Evolutionary conservation across 35 echinoderm and acorn worm genomes (phyloP), one percentile per base, ranked within the genome.

Genomic region (Stichopus chloronotus): DNA sequence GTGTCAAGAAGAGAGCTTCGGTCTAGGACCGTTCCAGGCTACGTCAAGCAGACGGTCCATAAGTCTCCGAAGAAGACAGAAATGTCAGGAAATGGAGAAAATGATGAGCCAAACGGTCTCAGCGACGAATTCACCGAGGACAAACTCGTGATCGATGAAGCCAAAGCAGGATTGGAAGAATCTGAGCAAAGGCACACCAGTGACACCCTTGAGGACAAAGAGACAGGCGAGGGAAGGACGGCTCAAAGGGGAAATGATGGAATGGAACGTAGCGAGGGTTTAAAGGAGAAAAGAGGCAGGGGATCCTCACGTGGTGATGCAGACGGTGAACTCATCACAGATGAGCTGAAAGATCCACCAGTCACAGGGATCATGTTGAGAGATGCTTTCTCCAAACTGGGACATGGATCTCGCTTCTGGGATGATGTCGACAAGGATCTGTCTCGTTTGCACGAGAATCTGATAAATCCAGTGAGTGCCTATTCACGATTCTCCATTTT

Each of bases 11-110:
- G 53, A 83, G 55, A 83, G n/a, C 14, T 83, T 6, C 6, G 80
- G 20, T 83, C 80, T 53, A 83, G 80, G 53, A 83, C 80, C 11
- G 52, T 83, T 55, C 80, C 80, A 53, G 80, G 53, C n/a, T 83
- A 55, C 55, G 55, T 83, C 43, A 83, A 83, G 9, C 43, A 83
- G 20, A 83, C 80, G 19, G 55, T 83, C 25, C 8, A 53, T 12
- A 83, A 83, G 55, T 11, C 80, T 13, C 80, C 80, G 25, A 57
- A 83, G 52, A 83, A 22, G 25, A n/a, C 17, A 16, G 25, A 52
- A 81, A 54, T 10, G 7, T 52, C 16, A 81, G 79, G 14, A 30
- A 52, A 83, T n/a, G 30, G 4, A 52, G 53, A 54, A 83, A 14
- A 55, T 55, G 53, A 10, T 19, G 77, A 83, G 4, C 13, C 8